Conservation (phyloP, 2,797 vertebrate species). For the Thunnus albacares region DNA sequence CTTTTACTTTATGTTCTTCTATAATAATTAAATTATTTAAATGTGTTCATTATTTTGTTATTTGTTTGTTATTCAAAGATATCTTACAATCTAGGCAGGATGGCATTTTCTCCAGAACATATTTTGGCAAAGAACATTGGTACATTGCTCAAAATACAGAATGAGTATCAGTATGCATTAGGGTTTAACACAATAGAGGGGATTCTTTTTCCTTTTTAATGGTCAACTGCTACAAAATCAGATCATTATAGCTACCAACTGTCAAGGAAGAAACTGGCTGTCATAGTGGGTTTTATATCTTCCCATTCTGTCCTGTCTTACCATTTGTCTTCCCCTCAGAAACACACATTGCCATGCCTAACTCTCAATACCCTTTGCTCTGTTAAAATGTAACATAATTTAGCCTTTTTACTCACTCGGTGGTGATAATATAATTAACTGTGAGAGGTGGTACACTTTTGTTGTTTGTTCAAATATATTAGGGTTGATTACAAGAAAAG, state of each 20-base stretch:
- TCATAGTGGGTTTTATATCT: neutral
- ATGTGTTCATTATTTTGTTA: too few relatives aligned
- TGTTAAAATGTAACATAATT: too few relatives aligned
- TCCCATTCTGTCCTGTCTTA: neutral
- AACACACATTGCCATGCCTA: neutral
- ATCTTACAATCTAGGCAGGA: too few relatives aligned
- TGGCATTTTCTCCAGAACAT: neutral
- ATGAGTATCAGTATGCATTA: too few relatives aligned
- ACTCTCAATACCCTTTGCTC: too few relatives aligned
- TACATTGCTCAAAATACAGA: neutral
- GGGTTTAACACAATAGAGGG: neutral
- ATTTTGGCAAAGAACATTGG: too few relatives aligned
- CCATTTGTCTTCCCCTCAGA: neutral
- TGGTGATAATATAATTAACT: too few relatives aligned
- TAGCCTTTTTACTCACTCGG: too few relatives aligned
- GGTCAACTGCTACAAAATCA: too few relatives aligned
- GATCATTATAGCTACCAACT: neutral
- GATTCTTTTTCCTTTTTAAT: neutral
- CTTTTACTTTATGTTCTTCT: too few relatives aligned
- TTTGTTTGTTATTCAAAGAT: too few relatives aligned
- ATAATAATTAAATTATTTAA: too few relatives aligned
- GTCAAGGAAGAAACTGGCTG: neutral
- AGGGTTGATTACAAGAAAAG: neutral
- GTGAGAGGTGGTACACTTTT: neutral
- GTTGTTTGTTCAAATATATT: neutral